phyloP scores from a whole-genome alignment of 2,113 vertebrate genomes.

The cattle (Bos taurus) region ARS-UCD2.0 NC_037328.1:103728001-103728500 shows the following conservation, averaged over 20 bases:
- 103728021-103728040: neutral
- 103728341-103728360: neutral
- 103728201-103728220: neutral
- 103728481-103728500: neutral
- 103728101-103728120: neutral
- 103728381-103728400: neutral
- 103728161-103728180: neutral
- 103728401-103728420: neutral
- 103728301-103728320: neutral
- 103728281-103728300: neutral
- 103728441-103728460: neutral
- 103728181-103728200: neutral
- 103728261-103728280: neutral
- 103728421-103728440: neutral
- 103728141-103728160: neutral
- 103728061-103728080: neutral
- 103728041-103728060: neutral
- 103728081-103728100: neutral
- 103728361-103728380: neutral
- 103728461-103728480: neutral
- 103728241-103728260: neutral
- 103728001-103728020: neutral
- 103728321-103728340: neutral
- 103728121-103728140: neutral
- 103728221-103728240: neutral